Base-by-base conservation (phyloP, 2,888 invertebrate genomes). In the Steinernema hermaphroditum region DNA sequence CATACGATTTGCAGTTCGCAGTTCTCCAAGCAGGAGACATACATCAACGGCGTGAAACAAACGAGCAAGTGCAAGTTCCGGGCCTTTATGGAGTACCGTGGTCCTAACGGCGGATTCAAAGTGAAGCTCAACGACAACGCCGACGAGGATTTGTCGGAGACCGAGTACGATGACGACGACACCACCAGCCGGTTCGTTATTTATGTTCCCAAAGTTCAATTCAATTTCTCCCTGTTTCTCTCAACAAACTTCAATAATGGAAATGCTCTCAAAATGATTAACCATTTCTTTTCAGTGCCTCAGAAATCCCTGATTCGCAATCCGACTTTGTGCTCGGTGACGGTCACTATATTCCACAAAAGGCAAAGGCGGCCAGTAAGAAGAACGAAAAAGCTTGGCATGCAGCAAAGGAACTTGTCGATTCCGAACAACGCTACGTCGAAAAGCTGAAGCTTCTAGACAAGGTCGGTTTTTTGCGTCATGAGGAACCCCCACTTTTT, bases 401-500 rank as follows among this genome's bases (percentile, higher is more conserved):
- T 77, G 89, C 90, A n/a, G 91, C 91, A 6, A 88, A 89, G 71
- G 91, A 91, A 81, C 86, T 91, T 37, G 87, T 91, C 12, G 88
- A 89, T 9, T 90, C 91, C 0, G 91, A 91, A 82, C 88, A 89
- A 74, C 89, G 90, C 74, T 91, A 91, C 81, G 91, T 91, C 0
- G 87, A 88, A 62, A 89, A 90, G 78, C 86, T 91, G 49, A 89
- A 90, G 72, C 87, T 91, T 19, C 89, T 91, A 54, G 91, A 91
- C 80, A 90, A 91, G 88, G 90, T 22, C 14, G 29, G 70, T 49
- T 16, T 43, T 4, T 54, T 62, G 16, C 27, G 12, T n/a, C 14
- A n/a, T n/a, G n/a, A 70, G 4, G n/a, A n/a, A 44, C 8, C 2
- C 72, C 8, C 4, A 32, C 37, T 62, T 24, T 46, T 37, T 1